Base-by-base conservation (phyloP, 2,113 vertebrate genomes). In the Myotis lucifugus region DNA sequence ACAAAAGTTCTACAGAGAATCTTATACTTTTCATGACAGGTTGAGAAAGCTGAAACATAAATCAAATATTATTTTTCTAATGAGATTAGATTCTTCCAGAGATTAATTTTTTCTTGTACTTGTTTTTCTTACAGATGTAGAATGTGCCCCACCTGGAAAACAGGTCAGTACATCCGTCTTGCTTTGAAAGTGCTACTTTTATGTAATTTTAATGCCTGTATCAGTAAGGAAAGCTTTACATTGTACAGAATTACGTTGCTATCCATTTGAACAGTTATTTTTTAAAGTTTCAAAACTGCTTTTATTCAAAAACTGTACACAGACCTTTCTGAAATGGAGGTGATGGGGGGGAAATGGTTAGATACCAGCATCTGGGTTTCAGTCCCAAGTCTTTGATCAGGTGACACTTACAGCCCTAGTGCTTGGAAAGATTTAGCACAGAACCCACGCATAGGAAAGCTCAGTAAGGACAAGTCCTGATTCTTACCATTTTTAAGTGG, bases 61-160 rank as follows among this genome's bases (percentile, higher is more conserved):
- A 52, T 81, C 23, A 79, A 50, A 84, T 56, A 81, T 73, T 76
- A 48, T 64, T 83, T 67, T 77, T 79, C 54, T 72, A 54, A 61
- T 52, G 74, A 37, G 12, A 52, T 66, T 67, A 66, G 2, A 3
- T 32, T 66, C 23, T 82, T 66, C 42, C 40, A 84, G 29, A 91
- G 32, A 88, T 86, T 85, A 85, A 85, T 52, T 86, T 81, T 50
- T 76, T 85, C 27, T 56, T 78, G 1, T 90, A 25, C 90, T 85
- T 86, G 23, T 37, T 93, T 91, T 84, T 67, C 85, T 64, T 88
- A 7, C 52, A 96, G 90, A 76, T 32, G 27, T 52, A 50, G 88
- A 82, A 40, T 78, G 87, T 92, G 23, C 37, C 25, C 4, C 1
- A 79, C 3, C 3, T 2, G 23, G 2, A 8, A 17, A 74, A 40